These are phyloP conservation scores for Leuctra nigra DNA, from an alignment of 2,888 invertebrate species.

Conservation along the genomic window DNA sequence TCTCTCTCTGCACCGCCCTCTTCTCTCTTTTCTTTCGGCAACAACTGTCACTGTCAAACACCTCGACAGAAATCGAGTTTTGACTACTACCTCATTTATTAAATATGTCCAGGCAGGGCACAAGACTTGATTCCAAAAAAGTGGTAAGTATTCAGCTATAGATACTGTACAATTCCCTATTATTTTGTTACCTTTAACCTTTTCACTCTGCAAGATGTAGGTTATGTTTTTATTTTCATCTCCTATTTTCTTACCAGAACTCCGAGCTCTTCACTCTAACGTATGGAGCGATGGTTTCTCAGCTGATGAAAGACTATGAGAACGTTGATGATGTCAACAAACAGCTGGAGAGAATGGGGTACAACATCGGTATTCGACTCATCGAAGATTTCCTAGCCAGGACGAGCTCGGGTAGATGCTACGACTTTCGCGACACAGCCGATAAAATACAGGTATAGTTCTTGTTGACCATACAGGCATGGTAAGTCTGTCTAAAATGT, in stretches of 20 bases:
- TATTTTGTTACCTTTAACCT: conserved; percentile 84
- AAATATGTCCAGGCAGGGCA: conserved; percentile 61
- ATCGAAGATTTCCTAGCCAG: conserved; percentile 97
- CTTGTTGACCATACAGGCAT: too few relatives aligned
- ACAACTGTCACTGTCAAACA: too few relatives aligned
- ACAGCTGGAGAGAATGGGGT: conserved; percentile 91
- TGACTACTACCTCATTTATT: too few relatives aligned
- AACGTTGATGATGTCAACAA: conserved; percentile 97
- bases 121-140: conserved; percentile 68
- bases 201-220: conserved; percentile 95
- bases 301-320: conserved; percentile 94
- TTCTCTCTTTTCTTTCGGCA: too few relatives aligned
- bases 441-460: conserved; percentile 77
- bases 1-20: too few relatives aligned
- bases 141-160: conserved; percentile 49
- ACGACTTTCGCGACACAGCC: conserved; percentile 94
- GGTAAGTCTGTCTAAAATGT: too few relatives aligned
- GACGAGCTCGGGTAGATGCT: conserved; percentile 80
- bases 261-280: conserved; percentile 95
- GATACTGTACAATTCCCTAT: conserved; percentile 8
- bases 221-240: not conserved
- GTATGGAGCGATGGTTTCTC: conserved; percentile 95
- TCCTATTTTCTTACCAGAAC: conserved; percentile 62
- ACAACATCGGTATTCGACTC: conserved; percentile 95
- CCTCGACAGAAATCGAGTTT: too few relatives aligned